Evolutionary conservation across 2,113 vertebrate genomes (phyloP), one percentile per base, ranked within the genome.

Genomic region (human (Homo sapiens)): DNA sequence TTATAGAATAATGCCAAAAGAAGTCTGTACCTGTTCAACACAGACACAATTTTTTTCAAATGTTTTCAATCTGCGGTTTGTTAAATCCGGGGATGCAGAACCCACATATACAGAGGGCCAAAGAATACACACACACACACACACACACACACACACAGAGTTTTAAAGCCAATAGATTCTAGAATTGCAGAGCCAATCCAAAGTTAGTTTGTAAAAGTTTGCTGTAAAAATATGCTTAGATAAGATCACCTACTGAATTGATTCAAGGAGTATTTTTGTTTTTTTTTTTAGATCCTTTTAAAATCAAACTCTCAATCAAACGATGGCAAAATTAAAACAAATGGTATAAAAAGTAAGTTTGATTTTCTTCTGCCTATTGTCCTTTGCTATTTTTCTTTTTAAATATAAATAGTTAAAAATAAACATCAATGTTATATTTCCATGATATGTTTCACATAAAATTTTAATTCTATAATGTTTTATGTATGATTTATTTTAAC

Each of bases 401-500:
- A 81, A 80, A 90, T 91, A 82, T 13, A 61, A 79, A 76, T 10
- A 40, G 32, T 75, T 90, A 48, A 66, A 91, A 91, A 45, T 72
- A 17, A 95, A 40, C 35, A 78, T 79, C 38, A 70, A 61, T 52
- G 17, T 0, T 8, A 45, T 68, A 35, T 94, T 57, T 68, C 38
- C 27, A 50, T 52, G 11, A 22, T 50, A 8, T 81, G 22, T 1
- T 12, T 59, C 18, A 22, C 80, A 48, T 11, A 82, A 9, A 68
- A 75, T 76, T 82, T 80, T 80, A 80, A 95, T 93, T 73, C 48
- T 64, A 30, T 11, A 83, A 52, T 89, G 13, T 66, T 90, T 85
- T 55, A 86, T 17, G 61, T 92, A 43, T 25, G 30, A 94, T 72
- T 94, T 78, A 83, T 83, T 61, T 94, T 84, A 85, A 55, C 64